phyloP scores from a whole-genome alignment of 2,888 invertebrate species.

The Tethea ocularis region DNA sequence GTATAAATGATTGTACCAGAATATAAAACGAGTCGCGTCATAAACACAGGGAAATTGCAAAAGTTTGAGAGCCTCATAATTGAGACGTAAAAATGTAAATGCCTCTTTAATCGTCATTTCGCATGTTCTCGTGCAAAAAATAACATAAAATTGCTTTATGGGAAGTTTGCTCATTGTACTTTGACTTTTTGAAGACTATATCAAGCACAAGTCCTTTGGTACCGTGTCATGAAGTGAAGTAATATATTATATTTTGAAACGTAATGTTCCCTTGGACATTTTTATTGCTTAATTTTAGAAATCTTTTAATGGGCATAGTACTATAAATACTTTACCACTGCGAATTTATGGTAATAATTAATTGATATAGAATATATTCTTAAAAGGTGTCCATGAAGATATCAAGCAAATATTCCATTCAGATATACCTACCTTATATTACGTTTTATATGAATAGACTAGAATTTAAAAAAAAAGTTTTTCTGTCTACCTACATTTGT shows the following conservation, averaged over 20 bases:
- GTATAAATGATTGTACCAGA: background rate
- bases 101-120: conserved; percentile 64
- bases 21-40: background rate
- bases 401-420: too few species aligned
- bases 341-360: too few species aligned
- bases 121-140: conserved; percentile 57
- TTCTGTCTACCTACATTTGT: too few species aligned
- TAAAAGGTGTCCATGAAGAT: too few species aligned
- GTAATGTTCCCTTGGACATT: background rate
- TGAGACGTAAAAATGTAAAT: conserved; percentile 63
- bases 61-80: conserved; percentile 47
- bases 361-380: too few species aligned
- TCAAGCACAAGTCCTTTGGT: conserved; percentile 32
- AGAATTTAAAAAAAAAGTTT: too few species aligned
- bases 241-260: background rate
- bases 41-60: conserved; percentile 12
- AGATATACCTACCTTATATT: too few species aligned
- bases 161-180: conserved; percentile 52
- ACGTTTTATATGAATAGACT: too few species aligned
- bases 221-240: conserved; percentile 15
- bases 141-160: conserved; percentile 61
- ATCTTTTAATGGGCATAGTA: too few species aligned
- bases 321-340: too few species aligned
- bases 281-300: too few species aligned
- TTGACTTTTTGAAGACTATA: conserved; percentile 55